Evolutionary conservation across 2,113 vertebrate species (phyloP).

Genomic region (Triplophysa tibetana): DNA sequence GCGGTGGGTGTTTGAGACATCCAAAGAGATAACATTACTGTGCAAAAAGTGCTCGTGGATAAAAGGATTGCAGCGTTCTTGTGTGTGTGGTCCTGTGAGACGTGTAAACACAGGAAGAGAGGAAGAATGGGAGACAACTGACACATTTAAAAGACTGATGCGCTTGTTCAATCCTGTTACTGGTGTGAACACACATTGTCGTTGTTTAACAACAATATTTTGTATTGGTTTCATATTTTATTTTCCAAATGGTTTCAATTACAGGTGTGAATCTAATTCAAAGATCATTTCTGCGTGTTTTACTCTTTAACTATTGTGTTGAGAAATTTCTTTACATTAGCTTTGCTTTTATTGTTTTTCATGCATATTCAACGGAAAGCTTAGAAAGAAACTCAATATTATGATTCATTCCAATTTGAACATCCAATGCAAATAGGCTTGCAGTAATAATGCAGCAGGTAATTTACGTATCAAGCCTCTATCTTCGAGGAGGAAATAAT

Average conservation of each 20-base stretch:
- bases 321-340: conserved; percentile 48
- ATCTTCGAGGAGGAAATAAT: neutral
- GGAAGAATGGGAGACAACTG: conserved; percentile 19
- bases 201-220: neutral
- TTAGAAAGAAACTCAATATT: conserved; percentile 50
- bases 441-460: conserved; percentile 41
- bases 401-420: conserved; percentile 55
- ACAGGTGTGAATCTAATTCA: neutral
- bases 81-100: conserved; percentile 13
- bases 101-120: conserved; percentile 1
- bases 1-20: conserved; percentile 26
- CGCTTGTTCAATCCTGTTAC: neutral
- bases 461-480: conserved; percentile 39
- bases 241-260: neutral
- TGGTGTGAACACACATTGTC: neutral
- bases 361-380: conserved; percentile 50
- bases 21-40: conserved; percentile 11
- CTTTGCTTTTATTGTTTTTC: conserved; percentile 50
- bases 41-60: neutral
- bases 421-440: conserved; percentile 1
- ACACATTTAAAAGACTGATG: conserved; percentile 27
- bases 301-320: conserved; percentile 37
- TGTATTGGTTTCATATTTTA: neutral
- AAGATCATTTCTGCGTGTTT: neutral
- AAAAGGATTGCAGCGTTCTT: neutral